phyloP scores from a whole-genome alignment of 2,113 vertebrate genomes.

The Tauraco erythrolophus region DNA sequence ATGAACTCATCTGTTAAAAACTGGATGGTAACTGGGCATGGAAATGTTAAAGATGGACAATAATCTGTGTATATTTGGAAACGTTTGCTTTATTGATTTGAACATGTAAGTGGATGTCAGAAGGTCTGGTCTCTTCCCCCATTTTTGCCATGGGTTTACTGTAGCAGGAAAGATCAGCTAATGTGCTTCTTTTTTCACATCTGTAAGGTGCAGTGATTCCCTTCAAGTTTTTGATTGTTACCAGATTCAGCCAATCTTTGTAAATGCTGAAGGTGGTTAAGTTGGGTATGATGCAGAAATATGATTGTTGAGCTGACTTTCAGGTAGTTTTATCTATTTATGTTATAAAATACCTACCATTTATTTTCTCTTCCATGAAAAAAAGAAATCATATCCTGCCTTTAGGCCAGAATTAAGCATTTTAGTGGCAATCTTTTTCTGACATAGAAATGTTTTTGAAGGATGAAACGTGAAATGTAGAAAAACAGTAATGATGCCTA shows the following conservation, averaged over 20 bases:
- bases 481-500: not conserved
- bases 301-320: not conserved
- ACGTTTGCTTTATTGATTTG: accelerated
- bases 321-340: not conserved
- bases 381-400: not conserved
- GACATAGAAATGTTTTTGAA: not conserved
- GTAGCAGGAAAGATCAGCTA: not conserved
- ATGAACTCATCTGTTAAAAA: not conserved
- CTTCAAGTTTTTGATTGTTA: not conserved
- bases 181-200: not conserved
- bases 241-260: not conserved
- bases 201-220: not conserved
- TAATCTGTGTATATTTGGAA: not conserved
- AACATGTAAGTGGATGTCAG: not conserved
- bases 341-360: not conserved
- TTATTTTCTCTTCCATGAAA: not conserved
- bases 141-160: not conserved
- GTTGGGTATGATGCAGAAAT: not conserved
- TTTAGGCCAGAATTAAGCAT: not conserved
- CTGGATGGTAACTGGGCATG: not conserved
- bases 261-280: not conserved
- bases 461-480: not conserved
- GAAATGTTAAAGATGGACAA: not conserved
- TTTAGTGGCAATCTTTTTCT: not conserved
- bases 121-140: not conserved